These are phyloP conservation scores for Zaprionus obscuricornis DNA, from an alignment of 2,888 invertebrate genomes.

Conservation along the genomic window DNA sequence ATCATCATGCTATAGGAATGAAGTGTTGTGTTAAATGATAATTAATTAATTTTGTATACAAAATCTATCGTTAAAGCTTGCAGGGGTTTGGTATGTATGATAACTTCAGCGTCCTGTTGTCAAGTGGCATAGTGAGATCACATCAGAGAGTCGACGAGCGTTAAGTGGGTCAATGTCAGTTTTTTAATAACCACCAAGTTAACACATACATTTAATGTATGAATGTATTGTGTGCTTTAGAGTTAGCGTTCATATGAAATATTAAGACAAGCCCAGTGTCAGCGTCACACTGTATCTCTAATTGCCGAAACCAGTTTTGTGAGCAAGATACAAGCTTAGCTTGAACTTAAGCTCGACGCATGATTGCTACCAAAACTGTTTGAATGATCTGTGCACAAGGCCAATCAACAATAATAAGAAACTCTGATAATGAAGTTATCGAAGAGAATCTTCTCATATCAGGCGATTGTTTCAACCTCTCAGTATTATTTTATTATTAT, in stretches of 20 bases:
- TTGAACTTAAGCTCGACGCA: neutral
- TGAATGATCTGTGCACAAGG: conserved; percentile 41
- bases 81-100: too few relatives aligned
- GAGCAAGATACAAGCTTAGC: conserved; percentile 63
- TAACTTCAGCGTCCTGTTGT: conserved; percentile 37
- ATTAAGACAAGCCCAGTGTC: conserved; percentile 38
- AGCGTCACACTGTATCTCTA: conserved; percentile 17
- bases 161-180: conserved; percentile 80
- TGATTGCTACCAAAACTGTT: conserved; percentile 8
- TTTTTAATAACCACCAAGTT: conserved; percentile 73
- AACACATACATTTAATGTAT: conserved; percentile 43
- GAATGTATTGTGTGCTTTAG: conserved; percentile 6
- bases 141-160: conserved; percentile 55
- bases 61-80: too few relatives aligned
- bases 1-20: conserved; percentile 33
- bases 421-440: too few relatives aligned
- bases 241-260: conserved; percentile 20
- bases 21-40: neutral
- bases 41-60: too few relatives aligned
- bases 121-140: conserved; percentile 52
- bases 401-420: conserved; percentile 4
- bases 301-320: conserved; percentile 58
- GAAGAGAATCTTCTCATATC: too few relatives aligned
- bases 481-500: too few relatives aligned
- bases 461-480: too few relatives aligned